Conservation (phyloP, 1,140 invertebrate genomes). For the Ridgeia piscesae region DNA sequence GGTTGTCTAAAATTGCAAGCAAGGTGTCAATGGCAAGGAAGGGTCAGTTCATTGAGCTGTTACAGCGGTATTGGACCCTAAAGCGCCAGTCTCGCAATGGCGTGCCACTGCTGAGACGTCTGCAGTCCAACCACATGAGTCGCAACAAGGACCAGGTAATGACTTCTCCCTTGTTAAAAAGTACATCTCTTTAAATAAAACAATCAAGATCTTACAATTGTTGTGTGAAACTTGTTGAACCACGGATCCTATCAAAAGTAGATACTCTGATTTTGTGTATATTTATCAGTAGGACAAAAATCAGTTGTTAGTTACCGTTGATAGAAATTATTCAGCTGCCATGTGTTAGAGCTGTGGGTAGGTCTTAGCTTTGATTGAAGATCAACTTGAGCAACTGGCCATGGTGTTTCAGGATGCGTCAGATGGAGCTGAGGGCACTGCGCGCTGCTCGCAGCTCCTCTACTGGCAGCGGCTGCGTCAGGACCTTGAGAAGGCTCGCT, state of each 20-base stretch:
- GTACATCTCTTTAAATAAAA: too few relatives aligned
- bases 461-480: constrained; percentile 94
- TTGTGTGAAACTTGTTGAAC: too few relatives aligned
- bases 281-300: too few relatives aligned
- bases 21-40: constrained; percentile 73
- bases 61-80: constrained; percentile 80
- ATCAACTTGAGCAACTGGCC: neutral
- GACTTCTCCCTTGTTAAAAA: too few relatives aligned
- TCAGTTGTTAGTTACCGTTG: too few relatives aligned
- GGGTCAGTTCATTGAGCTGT: constrained; percentile 81
- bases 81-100: constrained; percentile 95
- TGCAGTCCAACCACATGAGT: constrained; percentile 40
- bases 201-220: too few relatives aligned
- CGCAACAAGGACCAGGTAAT: constrained; percentile 3
- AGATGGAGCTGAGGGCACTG: constrained; percentile 26
- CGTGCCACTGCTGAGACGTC: constrained; percentile 80
- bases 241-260: too few relatives aligned
- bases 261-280: too few relatives aligned
- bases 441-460: constrained; percentile 80
- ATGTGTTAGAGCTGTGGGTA: too few relatives aligned
- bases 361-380: too few relatives aligned
- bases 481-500: constrained; percentile 87
- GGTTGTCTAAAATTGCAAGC: constrained; percentile 68
- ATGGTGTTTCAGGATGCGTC: neutral
- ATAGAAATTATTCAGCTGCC: too few relatives aligned